Base-by-base conservation (phyloP, 2,113 vertebrate species). In the Triplophysa tibetana region DNA sequence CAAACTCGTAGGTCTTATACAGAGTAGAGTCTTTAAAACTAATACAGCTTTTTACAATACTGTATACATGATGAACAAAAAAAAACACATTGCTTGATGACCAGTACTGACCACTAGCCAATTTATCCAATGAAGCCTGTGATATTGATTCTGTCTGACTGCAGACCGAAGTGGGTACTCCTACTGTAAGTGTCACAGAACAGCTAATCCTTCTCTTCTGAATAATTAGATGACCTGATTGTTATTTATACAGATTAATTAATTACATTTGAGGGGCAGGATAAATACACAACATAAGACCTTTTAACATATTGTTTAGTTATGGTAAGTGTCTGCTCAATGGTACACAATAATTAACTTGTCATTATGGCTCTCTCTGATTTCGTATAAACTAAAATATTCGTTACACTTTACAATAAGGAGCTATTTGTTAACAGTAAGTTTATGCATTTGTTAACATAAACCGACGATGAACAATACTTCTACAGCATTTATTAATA, bases 211-310 rank as follows among this genome's bases (percentile, higher is more conserved):
- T 65, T 70, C 75, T 65, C 9, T 17, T 74, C 52, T 29, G 69
- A 69, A 69, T 86, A 84, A 85, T 84, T 70, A 85, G 50, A 54
- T 33, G 77, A 81, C 62, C 72, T 38, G 4, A 80, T 77, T 79
- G 64, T 87, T 85, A 84, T 87, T 82, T 81, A 84, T 84, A 67
- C 65, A 81, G 67, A 82, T 80, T 85, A 79, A 84, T 74, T 41
- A 72, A 76, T 64, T 60, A 52, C 65, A 72, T 66, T 81, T 48
- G 6, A 70, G 68, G 26, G 80, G 76, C 54, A 65, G 68, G 60
- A 78, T 70, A 82, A 82, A 83, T 77, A 87, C 83, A 84, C 63
- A 86, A 67, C 54, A 73, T 66, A 63, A 52, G 52, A 52, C 74
- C 63, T 80, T 69, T 56, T 80, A 76, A 84, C 65, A 68, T 76